Conservation (phyloP, 1,140 invertebrate species). For the Neoseiulus cucumeris region DNA sequence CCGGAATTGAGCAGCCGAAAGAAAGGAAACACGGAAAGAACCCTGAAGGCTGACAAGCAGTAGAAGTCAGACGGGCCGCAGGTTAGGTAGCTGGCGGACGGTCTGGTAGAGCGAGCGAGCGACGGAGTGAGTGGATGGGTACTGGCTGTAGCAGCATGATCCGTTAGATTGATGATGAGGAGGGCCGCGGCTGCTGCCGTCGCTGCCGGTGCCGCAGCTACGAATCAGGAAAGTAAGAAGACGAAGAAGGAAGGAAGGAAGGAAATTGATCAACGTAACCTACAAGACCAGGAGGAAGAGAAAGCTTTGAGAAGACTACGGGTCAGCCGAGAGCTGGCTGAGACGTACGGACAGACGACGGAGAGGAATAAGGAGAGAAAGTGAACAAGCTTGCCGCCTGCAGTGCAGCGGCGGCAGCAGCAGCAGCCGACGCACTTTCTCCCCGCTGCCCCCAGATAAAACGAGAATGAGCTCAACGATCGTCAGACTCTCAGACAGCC, state of each 20-base stretch:
- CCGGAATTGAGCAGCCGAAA: background rate
- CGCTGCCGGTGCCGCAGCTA: background rate
- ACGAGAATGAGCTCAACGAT: too few relatives aligned
- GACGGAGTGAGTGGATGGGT: background rate
- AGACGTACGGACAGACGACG: too few relatives aligned
- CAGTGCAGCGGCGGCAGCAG: too few relatives aligned
- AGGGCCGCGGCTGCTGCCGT: too few relatives aligned
- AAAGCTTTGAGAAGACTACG: too few relatives aligned
- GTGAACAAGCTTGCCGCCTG: too few relatives aligned
- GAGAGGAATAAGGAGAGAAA: too few relatives aligned
- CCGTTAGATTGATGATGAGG: conserved; percentile 9
- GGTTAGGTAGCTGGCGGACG: background rate
- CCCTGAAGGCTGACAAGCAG: background rate
- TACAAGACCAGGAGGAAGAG: too few relatives aligned
- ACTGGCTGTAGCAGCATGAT: background rate
- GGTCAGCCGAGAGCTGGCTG: too few relatives aligned
- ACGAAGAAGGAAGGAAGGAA: background rate
- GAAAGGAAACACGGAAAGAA: background rate
- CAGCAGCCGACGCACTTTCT: too few relatives aligned
- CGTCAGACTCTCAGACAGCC: too few relatives aligned
- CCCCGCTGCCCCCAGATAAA: too few relatives aligned
- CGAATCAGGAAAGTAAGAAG: background rate
- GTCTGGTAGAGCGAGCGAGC: background rate
- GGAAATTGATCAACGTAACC: conserved; percentile 3
- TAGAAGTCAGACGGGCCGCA: background rate